phyloP scores from a whole-genome alignment of 2,797 vertebrate genomes.

The Amphiprion clarkii region DNA sequence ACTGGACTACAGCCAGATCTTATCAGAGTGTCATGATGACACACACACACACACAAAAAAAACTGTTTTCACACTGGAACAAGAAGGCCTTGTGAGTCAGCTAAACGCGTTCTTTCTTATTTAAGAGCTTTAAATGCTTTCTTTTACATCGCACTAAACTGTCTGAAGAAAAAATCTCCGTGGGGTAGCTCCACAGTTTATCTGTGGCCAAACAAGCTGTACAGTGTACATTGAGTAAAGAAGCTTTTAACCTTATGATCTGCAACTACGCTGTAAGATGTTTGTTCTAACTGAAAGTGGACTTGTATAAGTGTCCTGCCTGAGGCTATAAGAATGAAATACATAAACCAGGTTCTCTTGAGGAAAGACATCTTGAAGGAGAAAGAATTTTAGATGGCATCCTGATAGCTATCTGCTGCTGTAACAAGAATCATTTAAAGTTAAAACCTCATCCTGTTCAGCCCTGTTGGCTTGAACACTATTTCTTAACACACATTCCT shows the following conservation, averaged over 20 bases:
- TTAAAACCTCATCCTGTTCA: slow-evolving; percentile 20
- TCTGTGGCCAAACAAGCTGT: slow-evolving; percentile 36
- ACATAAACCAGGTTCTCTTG: slow-evolving; percentile 11
- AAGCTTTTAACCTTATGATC: slow-evolving; percentile 32
- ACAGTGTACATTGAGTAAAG: slow-evolving; percentile 46
- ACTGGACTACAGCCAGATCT: slow-evolving; percentile 58
- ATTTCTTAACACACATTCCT: slow-evolving; percentile 67
- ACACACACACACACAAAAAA: slow-evolving; percentile 21
- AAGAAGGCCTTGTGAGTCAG: slow-evolving; percentile 29
- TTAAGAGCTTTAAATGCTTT: slow-evolving; percentile 13
- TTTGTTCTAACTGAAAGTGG: slow-evolving; percentile 51
- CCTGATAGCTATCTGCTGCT: slow-evolving; percentile 17
- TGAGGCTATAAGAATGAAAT: slow-evolving; percentile 31
- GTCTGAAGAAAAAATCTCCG: slow-evolving; percentile 1
- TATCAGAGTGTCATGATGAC: slow-evolving; percentile 66
- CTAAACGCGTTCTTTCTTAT: slow-evolving; percentile 23
- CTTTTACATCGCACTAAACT: not conserved
- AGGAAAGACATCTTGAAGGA: slow-evolving; percentile 24
- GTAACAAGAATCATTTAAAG: slow-evolving; percentile 30
- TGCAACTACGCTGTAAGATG: slow-evolving; percentile 29
- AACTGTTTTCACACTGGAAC: slow-evolving; percentile 19
- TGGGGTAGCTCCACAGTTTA: slow-evolving; percentile 4
- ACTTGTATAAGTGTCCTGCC: slow-evolving; percentile 47
- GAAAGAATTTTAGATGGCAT: slow-evolving; percentile 6
- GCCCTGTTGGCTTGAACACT: slow-evolving; percentile 18